These are phyloP conservation scores for Cydia strobilella DNA, from an alignment of 1,140 invertebrate species.

Conservation along the genomic window DNA sequence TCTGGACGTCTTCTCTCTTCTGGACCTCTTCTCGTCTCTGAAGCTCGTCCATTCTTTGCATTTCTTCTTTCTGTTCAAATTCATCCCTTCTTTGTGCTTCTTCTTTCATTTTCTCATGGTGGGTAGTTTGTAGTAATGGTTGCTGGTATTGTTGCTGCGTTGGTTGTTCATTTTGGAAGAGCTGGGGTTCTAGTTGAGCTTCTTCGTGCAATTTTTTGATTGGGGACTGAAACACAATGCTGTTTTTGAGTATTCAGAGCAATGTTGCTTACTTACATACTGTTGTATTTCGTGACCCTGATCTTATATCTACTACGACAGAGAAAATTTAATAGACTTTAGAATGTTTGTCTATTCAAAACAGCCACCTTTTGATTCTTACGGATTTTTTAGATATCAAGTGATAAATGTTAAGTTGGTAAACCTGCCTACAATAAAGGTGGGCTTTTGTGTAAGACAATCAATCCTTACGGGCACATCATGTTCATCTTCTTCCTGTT, in stretches of 20 bases:
- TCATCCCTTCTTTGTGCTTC: constrained; percentile 6
- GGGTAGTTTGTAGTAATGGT: neutral
- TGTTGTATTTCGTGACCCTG: no score
- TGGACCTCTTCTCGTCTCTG: constrained; percentile 12
- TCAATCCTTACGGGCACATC: constrained; percentile 47
- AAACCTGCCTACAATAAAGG: neutral
- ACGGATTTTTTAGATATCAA: no score
- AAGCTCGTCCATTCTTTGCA: constrained; percentile 10
- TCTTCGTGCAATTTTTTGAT: constrained; percentile 57
- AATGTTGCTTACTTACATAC: neutral
- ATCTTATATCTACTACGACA: no score
- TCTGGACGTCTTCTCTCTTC: constrained; percentile 4
- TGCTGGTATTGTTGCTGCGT: neutral
- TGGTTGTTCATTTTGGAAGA: neutral
- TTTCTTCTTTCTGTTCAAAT: constrained; percentile 7
- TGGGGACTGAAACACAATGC: constrained; percentile 53
- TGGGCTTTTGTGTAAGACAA: neutral
- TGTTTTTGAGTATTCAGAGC: neutral
- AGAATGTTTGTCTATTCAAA: no score
- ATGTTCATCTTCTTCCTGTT: constrained; percentile 46
- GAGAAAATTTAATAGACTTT: no score
- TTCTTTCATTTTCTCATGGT: constrained; percentile 57
- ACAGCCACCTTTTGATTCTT: no score
- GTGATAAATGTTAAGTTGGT: no score
- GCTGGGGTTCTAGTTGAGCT: constrained; percentile 43